Evolutionary conservation across 2,113 vertebrate species (phyloP).

Genomic region (Platycercus adscitus): DNA sequence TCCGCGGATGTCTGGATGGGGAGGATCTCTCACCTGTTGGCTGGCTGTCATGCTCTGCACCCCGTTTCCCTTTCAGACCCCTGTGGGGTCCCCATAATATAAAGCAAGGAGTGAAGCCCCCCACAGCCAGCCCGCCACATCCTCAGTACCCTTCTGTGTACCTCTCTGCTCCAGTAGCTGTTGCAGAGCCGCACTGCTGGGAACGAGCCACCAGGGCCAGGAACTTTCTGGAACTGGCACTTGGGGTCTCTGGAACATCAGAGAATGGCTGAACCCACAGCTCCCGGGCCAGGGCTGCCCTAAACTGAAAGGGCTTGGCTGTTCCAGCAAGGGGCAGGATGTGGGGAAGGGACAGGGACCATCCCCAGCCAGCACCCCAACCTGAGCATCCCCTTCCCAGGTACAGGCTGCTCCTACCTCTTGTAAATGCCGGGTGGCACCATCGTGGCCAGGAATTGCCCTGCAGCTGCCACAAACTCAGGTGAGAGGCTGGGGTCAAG

Average conservation of each 20-base stretch:
- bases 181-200: conserved; percentile 88
- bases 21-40: not conserved
- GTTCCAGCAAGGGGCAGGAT: not conserved
- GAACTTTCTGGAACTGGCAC: conserved; percentile 77
- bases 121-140: rapidly evolving
- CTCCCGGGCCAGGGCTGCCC: not conserved
- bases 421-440: conserved; percentile 87
- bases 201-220: conserved; percentile 37
- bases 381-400: not conserved
- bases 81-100: not conserved
- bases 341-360: not conserved
- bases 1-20: not conserved
- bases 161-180: conserved; percentile 93
- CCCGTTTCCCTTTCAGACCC: not conserved
- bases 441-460: conserved; percentile 81
- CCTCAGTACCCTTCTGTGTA: conserved; percentile 19
- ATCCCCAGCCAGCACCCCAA: not conserved
- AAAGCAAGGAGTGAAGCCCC: not conserved
- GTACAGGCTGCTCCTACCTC: conserved; percentile 71
- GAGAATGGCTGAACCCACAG: not conserved
- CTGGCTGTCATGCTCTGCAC: not conserved
- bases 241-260: conserved; percentile 75
- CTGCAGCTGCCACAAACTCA: conserved; percentile 75
- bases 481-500: conserved; percentile 82
- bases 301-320: not conserved